Percentiles rank a stretch among this genome's conserved stretches.
Evolutionary conservation across 2,888 invertebrate genomes (phyloP).

Genomic region (Alloplasta piceator): DNA sequence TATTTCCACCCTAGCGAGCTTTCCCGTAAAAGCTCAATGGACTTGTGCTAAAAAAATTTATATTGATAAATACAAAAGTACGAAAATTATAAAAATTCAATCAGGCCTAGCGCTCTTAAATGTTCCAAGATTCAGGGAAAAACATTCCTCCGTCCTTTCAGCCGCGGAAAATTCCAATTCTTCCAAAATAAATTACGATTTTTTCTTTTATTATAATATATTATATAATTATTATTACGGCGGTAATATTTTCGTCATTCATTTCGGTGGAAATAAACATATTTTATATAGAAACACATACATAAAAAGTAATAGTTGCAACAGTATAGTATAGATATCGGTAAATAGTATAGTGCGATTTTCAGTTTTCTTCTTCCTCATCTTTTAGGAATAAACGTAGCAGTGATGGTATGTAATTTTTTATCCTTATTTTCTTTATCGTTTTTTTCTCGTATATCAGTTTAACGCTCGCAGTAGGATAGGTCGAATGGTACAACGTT

Average conservation of each 20-base stretch:
- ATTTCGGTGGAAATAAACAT: slow-evolving; percentile 50
- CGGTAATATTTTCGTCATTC: slow-evolving; percentile 39
- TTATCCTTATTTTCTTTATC: slow-evolving; percentile 41
- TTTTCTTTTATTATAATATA: slow-evolving; percentile 74
- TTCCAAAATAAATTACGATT: slow-evolving; percentile 61
- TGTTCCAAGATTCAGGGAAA: too few species aligned
- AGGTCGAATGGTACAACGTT: slow-evolving; percentile 61
- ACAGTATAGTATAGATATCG: slow-evolving; percentile 51
- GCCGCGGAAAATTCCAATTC: too few species aligned
- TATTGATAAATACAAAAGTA: too few species aligned
- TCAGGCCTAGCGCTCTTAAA: too few species aligned
- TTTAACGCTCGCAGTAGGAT: slow-evolving; percentile 68
- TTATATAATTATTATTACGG: slow-evolving; percentile 51
- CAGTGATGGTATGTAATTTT: slow-evolving; percentile 69
- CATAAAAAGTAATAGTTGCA: slow-evolving; percentile 60
- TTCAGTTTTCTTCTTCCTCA: slow-evolving; percentile 15
- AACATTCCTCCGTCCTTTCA: too few species aligned
- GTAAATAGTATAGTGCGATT: slow-evolving; percentile 65
- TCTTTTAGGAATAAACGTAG: slow-evolving; percentile 11
- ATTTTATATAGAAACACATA: slow-evolving; percentile 57
- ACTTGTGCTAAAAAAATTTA: too few species aligned
- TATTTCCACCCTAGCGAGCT: too few species aligned
- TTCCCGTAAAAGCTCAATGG: too few species aligned
- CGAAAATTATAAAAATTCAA: too few species aligned
- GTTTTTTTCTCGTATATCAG: slow-evolving; percentile 65